Evolutionary conservation across 2,113 vertebrate species (phyloP), one percentile per base, ranked within the genome.

Genomic region (Leucosticte australis): DNA sequence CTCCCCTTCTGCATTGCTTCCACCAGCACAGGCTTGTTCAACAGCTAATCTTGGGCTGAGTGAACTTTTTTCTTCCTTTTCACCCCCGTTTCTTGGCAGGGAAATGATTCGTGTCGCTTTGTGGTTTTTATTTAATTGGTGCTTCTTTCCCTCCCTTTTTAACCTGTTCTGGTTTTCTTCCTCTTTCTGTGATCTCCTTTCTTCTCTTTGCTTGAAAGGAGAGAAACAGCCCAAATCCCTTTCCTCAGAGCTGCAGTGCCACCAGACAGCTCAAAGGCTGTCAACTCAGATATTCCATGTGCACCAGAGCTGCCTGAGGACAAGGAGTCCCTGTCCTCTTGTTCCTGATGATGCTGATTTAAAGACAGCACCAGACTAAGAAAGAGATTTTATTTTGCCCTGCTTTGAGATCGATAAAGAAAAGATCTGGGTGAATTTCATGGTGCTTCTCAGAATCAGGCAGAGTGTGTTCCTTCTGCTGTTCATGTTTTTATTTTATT

Each of bases 401-500:
- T 74, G 31, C 62, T 79, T 74, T 70, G 47, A 89, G 42, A 24
- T 42, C 3, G 24, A 0, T 59, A 13, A 42, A 81, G 69, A 65
- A 56, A 62, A 88, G 56, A 37, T 26, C 39, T 44, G 56, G 41
- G 33, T 95, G 93, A 70, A 31, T 63, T 33, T 39, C 7, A 2
- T 21, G 18, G 13, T 20, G 7, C 21, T 78, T 59, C 37, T 70
- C 35, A 39, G 83, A 31, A 70, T 12, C 15, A 67, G 64, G 73
- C 59, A 53, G 75, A 42, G 10, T 8, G 17, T 49, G 46, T 77
- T 81, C 41, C 41, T 77, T 73, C 56, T 56, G 21, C 14, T 52
- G 8, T 19, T 59, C 1, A 2, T 26, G 3, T 8, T 78, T 67
- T 68, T 41, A 14, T 41, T 74, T 0, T 1, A 3, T n/a, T 15